phyloP scores from a whole-genome alignment of 2,888 invertebrate genomes.

The Amblyteles armatorius region DNA sequence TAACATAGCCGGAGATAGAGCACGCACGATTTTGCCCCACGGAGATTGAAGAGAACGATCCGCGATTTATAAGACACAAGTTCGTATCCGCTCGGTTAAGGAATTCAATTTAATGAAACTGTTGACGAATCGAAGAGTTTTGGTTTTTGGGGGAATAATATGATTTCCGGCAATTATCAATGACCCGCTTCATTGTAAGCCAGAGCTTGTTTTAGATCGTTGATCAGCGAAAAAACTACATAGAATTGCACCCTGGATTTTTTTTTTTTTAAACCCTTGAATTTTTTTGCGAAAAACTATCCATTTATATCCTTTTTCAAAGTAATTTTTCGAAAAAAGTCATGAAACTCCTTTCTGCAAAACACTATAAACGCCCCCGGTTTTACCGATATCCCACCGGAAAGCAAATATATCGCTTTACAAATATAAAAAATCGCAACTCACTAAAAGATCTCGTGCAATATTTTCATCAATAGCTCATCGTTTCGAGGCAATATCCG shows the following conservation, averaged over 20 bases:
- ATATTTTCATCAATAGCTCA: background rate
- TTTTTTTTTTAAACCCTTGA: too few species aligned
- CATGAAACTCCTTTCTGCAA: too few species aligned
- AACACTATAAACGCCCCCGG: too few species aligned
- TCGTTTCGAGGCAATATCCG: background rate
- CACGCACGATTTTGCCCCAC: background rate
- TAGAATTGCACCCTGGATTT: too few species aligned
- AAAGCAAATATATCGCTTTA: background rate
- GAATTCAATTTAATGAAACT: background rate
- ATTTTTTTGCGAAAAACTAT: too few species aligned
- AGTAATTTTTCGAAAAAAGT: too few species aligned
- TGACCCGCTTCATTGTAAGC: too few species aligned
- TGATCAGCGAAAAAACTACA: too few species aligned
- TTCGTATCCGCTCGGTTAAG: background rate
- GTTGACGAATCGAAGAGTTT: background rate
- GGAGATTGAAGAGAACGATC: slow-evolving; percentile 7
- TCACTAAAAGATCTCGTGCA: background rate
- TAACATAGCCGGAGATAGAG: background rate
- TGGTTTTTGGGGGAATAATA: too few species aligned
- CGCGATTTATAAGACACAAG: slow-evolving; percentile 4
- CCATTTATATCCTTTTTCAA: too few species aligned
- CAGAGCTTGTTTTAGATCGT: too few species aligned
- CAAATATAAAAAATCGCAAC: background rate
- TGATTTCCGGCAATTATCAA: background rate
- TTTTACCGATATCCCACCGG: too few species aligned